These are phyloP conservation scores for Heteractis magnifica DNA, from an alignment of 92 coral and sea anemone genomes.

Conservation along the genomic window DNA sequence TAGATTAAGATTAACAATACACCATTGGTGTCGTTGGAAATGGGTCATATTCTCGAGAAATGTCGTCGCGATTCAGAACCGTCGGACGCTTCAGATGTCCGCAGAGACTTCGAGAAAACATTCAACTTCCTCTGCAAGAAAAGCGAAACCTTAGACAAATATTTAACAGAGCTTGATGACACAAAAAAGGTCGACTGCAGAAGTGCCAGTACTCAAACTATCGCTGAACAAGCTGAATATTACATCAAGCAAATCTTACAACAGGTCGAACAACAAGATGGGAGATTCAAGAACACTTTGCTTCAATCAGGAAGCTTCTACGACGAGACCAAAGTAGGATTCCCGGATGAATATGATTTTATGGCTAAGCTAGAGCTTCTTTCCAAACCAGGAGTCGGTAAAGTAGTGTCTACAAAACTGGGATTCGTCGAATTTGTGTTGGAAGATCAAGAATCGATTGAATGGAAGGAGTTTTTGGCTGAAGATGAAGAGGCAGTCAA, in stretches of 20 bases:
- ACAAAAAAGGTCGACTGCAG: conserved; percentile 17
- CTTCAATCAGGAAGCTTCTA: conserved; percentile 35
- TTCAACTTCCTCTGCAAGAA: not conserved
- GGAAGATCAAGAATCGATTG: conserved; percentile 20
- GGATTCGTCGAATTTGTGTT: conserved; percentile 25
- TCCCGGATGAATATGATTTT: conserved; percentile 31
- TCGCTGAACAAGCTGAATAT: conserved; percentile 22
- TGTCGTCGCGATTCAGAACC: not conserved
- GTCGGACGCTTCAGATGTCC: not conserved
- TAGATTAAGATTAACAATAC: not conserved
- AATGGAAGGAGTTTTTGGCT: conserved; percentile 23
- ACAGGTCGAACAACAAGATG: conserved; percentile 22
- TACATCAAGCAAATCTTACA: conserved; percentile 14
- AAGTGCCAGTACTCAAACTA: conserved; percentile 9
- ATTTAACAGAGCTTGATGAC: conserved; percentile 32
- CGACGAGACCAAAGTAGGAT: conserved; percentile 30
- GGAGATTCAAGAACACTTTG: conserved; percentile 35
- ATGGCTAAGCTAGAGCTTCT: conserved; percentile 40
- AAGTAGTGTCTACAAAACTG: conserved; percentile 27
- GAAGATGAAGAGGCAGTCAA: conserved; percentile 12
- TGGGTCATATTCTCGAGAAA: conserved; percentile 24
- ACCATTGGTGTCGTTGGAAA: not conserved
- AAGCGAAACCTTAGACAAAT: conserved; percentile 14
- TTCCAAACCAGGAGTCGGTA: conserved; percentile 27
- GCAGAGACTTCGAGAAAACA: conserved; percentile 22